Percentiles rank a stretch among this genome's conserved stretches.
phyloP scores from a whole-genome alignment of 64 coral and sea anemone species.

The Pocillopora damicornis region DNA sequence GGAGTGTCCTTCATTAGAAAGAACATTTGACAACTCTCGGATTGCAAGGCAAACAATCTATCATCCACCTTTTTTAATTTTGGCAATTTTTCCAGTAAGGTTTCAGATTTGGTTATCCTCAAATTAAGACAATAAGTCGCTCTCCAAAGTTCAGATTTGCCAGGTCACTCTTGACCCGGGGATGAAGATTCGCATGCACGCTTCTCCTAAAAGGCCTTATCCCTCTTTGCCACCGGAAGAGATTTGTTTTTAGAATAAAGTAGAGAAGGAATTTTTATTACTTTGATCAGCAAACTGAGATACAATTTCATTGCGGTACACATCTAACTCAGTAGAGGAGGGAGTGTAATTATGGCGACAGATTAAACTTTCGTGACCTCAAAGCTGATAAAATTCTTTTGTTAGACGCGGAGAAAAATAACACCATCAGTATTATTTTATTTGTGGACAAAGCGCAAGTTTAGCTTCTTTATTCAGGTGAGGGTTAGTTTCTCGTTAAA shows the following conservation, averaged over 20 bases:
- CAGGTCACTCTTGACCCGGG: no score
- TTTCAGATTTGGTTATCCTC: no score
- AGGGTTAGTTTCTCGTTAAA: constrained; percentile 8
- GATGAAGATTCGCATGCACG: not conserved
- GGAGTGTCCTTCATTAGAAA: no score
- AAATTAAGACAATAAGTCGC: no score
- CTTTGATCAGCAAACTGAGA: not conserved
- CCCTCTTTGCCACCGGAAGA: not conserved
- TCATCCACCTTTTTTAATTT: no score
- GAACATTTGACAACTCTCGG: no score
- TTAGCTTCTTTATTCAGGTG: not conserved
- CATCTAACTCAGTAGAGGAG: not conserved
- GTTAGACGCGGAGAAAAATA: not conserved
- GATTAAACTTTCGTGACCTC: constrained; percentile 15
- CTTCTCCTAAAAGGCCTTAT: not conserved
- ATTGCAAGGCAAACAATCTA: no score
- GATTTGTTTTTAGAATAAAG: not conserved
- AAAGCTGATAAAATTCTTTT: not conserved
- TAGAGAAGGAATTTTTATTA: constrained; percentile 11
- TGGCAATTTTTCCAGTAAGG: no score
- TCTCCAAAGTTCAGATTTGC: no score
- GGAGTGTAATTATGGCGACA: not conserved
- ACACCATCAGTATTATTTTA: not conserved
- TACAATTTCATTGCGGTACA: not conserved
- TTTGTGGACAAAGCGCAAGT: constrained; percentile 13